Evolutionary conservation across 1,140 invertebrate genomes (phyloP).

Genomic region (Dolichoris vasculosae): DNA sequence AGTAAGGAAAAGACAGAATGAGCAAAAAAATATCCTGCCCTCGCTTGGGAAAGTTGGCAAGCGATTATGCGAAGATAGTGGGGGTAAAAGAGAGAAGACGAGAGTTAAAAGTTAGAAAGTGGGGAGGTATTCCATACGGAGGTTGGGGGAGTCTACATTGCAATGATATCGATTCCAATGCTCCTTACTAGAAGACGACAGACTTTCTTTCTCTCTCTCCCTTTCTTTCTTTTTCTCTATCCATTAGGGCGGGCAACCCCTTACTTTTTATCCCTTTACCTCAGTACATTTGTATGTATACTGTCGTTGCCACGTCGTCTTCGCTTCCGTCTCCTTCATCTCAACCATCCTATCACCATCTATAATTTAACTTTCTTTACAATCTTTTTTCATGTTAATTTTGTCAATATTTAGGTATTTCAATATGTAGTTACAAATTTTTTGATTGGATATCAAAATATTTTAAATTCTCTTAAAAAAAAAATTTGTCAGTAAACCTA

Average conservation of each 20-base stretch:
- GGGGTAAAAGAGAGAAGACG: conserved; percentile 66
- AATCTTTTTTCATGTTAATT: conserved; percentile 17
- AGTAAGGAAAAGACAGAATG: conserved; percentile 14
- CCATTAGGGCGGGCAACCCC: conserved; percentile 70
- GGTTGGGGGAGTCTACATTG: conserved; percentile 69
- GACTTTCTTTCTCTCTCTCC: conserved; percentile 5
- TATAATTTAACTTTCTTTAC: background rate
- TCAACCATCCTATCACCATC: background rate
- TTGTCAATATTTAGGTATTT: conserved; percentile 49
- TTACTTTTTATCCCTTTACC: conserved; percentile 74
- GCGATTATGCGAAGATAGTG: conserved; percentile 45
- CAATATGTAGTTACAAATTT: background rate
- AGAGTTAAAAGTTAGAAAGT: conserved; percentile 70
- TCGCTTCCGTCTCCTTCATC: conserved; percentile 4
- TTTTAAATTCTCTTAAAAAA: background rate
- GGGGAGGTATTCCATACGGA: conserved; percentile 48
- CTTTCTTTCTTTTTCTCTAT: background rate
- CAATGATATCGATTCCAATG: conserved; percentile 76
- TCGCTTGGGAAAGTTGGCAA: conserved; percentile 51
- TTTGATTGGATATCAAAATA: background rate
- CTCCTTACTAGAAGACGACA: conserved; percentile 72
- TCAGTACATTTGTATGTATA: conserved; percentile 54
- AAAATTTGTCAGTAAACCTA: too few species aligned
- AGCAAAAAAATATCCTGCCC: conserved; percentile 32
- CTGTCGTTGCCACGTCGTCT: conserved; percentile 7